Conservation (phyloP, 2,797 vertebrate genomes). For the Paedocypris micromegethes region DNA sequence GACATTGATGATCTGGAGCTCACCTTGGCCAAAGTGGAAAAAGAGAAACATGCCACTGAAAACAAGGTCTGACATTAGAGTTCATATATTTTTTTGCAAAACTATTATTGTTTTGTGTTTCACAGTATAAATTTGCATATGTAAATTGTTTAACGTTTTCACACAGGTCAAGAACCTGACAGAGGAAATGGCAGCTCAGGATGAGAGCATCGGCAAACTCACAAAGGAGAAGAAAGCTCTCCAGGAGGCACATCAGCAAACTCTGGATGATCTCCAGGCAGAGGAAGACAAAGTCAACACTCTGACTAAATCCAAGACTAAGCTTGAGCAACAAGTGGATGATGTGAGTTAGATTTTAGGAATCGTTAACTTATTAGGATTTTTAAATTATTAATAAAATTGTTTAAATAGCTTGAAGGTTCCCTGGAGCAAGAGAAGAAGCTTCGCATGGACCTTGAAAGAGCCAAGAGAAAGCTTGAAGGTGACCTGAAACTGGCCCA, state of each 20-base stretch:
- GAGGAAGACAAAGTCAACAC: conserved; percentile 80
- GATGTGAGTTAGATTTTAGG: conserved; percentile 66
- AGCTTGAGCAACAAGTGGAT: conserved; percentile 84
- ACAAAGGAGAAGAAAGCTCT: conserved; percentile 67
- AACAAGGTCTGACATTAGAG: conserved; percentile 72
- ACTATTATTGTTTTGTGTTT: neutral
- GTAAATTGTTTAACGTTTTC: no score
- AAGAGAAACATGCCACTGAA: conserved; percentile 83
- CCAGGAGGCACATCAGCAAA: conserved; percentile 63
- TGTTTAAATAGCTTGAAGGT: conserved; percentile 69
- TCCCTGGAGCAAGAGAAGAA: conserved; percentile 85
- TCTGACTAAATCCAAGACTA: conserved; percentile 76
- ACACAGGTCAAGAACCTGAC: conserved; percentile 65
- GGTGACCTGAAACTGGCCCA: conserved; percentile 81
- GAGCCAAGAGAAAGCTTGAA: conserved; percentile 81
- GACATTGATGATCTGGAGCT: conserved; percentile 84
- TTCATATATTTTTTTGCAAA: neutral
- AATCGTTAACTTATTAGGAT: neutral
- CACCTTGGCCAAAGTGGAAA: conserved; percentile 82
- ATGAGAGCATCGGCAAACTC: conserved; percentile 64
- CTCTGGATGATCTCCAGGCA: conserved; percentile 62
- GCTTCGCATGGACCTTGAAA: conserved; percentile 76
- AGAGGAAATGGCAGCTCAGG: conserved; percentile 65
- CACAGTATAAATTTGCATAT: no score
- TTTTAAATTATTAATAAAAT: neutral